These are phyloP conservation scores for Alethe castanea DNA, from an alignment of 2,113 vertebrate genomes.

Conservation along the genomic window DNA sequence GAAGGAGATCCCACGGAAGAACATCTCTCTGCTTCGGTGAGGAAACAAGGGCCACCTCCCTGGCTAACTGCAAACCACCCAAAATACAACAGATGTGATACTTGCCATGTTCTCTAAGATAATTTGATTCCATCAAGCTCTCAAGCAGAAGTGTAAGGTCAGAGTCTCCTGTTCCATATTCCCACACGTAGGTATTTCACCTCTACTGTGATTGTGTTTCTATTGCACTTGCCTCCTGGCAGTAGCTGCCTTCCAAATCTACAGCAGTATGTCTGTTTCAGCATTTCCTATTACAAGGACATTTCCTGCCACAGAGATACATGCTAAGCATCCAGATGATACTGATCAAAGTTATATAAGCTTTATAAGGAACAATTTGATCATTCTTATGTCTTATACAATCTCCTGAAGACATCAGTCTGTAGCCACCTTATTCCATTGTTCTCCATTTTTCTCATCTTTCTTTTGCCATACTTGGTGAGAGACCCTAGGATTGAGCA, in stretches of 20 bases:
- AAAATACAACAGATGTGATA: background rate
- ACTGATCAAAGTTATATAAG: background rate
- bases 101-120: background rate
- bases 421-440: background rate
- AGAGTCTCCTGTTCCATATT: background rate
- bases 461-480: background rate
- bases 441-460: background rate
- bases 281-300: background rate
- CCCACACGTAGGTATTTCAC: background rate
- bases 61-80: background rate
- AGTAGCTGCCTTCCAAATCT: background rate
- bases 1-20: conserved; percentile 88
- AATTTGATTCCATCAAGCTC: background rate
- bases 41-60: background rate
- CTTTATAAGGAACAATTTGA: background rate
- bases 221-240: background rate
- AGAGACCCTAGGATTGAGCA: background rate
- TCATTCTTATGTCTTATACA: background rate
- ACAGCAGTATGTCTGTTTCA: background rate
- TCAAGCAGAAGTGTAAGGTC: background rate
- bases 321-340: background rate
- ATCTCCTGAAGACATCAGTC: background rate
- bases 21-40: conserved; percentile 88
- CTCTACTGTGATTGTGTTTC: background rate
- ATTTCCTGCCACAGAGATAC: background rate